Base-by-base conservation (phyloP, 2,797 vertebrate genomes). In the Sitta carolinensis region DNA sequence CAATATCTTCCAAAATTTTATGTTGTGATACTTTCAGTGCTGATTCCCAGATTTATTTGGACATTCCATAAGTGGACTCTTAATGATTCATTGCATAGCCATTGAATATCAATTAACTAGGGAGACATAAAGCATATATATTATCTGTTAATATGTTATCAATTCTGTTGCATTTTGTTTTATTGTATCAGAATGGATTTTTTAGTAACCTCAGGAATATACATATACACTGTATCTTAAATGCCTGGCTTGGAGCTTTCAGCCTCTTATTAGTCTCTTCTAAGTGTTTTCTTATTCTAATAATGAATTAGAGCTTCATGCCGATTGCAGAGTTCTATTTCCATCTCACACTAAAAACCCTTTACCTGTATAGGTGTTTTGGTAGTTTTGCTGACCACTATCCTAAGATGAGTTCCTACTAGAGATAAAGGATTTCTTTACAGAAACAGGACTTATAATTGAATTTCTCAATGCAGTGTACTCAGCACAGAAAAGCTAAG, bases 381-480 rank as follows among this genome's bases (percentile, higher is more conserved):
- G 7, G 7, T 82, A n/a, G 4, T 61, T 89, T 73, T 83, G 23
- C 11, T 57, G 14, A 61, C 7, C 16, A n/a, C 52, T 64, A 72
- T 51, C 30, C 23, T 75, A 50, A 61, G 19, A n/a, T 48, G 25
- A 79, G 5, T n/a, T 75, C 42, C 16, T 38, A 34, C 11, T 18
- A 50, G 7, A 77, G 78, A 43, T 29, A 38, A 74, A 45, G 14
- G 6, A 22, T 64, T 84, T 50, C 4, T 58, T 91, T 42, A 70
- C 6, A 32, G 10, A 42, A 40, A n/a, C 16, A 69, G 0, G 2
- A 10, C 11, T 69, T 16, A 3, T 36, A 54, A 43, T 5, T 40
- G 45, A 36, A 50, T 76, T 79, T 77, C 36, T 88, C 27, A 73
- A 4, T 38, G 29, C 6, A 16, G 7, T 9, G 8, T 17, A 30